Conservation (phyloP, 2,888 invertebrate species). For the Drosophila kambysellisi region DNA sequence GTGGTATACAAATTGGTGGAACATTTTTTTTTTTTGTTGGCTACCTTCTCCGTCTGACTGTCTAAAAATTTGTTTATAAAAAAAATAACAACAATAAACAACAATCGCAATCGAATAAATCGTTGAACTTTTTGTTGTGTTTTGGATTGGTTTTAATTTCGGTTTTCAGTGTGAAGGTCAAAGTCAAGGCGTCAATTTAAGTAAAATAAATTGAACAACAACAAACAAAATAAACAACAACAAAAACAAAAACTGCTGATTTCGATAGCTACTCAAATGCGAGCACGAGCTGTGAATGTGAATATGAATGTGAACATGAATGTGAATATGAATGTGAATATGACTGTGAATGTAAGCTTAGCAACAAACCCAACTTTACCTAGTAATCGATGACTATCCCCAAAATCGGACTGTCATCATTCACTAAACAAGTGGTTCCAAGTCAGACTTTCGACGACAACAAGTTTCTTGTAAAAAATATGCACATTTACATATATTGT, state of each 20-base stretch:
- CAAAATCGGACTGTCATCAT: neutral
- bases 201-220: constrained; percentile 7
- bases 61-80: constrained; percentile 63
- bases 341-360: neutral
- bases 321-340: constrained; percentile 4
- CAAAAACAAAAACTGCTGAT: constrained; percentile 35
- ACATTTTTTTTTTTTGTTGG: constrained; percentile 27
- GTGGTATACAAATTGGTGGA: constrained; percentile 39
- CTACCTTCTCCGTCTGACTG: constrained; percentile 34
- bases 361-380: neutral
- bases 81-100: constrained; percentile 25
- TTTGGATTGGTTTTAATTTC: constrained; percentile 65
- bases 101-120: constrained; percentile 18
- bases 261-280: constrained; percentile 29
- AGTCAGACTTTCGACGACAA: neutral
- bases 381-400: constrained; percentile 11
- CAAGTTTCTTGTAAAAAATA: neutral
- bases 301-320: neutral
- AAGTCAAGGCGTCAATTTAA: constrained; percentile 51
- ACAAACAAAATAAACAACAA: constrained; percentile 3
- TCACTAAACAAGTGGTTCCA: neutral
- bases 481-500: no score
- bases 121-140: constrained; percentile 20
- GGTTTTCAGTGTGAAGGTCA: constrained; percentile 74
- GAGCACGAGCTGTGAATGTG: constrained; percentile 26